Conservation (phyloP, 2,113 vertebrate genomes). For the Synodontis membranacea region DNA sequence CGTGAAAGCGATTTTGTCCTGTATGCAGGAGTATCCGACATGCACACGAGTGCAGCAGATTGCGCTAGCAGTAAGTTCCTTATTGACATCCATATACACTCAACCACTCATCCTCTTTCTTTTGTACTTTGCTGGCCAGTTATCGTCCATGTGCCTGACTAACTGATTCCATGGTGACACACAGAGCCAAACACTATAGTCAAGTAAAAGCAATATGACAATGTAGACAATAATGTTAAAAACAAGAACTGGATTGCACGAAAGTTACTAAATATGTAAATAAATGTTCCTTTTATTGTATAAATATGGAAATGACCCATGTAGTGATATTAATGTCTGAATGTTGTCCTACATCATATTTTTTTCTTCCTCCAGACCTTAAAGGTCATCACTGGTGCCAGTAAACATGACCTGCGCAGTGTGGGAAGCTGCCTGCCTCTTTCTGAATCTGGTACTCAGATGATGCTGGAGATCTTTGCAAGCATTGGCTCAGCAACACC, state of each 20-base stretch:
- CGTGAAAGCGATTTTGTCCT: constrained; percentile 82
- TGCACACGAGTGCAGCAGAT: constrained; percentile 82
- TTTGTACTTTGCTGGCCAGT: neutral
- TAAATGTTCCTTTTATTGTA: neutral
- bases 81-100: neutral
- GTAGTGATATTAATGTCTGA: no score
- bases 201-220: neutral
- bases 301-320: no score
- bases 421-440: constrained; percentile 65
- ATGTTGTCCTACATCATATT: neutral
- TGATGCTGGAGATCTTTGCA: constrained; percentile 93
- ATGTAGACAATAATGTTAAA: neutral
- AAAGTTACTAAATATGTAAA: neutral
- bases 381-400: constrained; percentile 87
- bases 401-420: constrained; percentile 73
- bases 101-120: neutral
- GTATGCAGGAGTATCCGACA: constrained; percentile 82
- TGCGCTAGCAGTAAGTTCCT: constrained; percentile 81
- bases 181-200: neutral
- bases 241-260: neutral
- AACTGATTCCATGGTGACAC: neutral
- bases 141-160: neutral
- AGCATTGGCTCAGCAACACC: constrained; percentile 90
- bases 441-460: constrained; percentile 79
- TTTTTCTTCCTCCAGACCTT: constrained; percentile 72